phyloP scores from a whole-genome alignment of 1,140 invertebrate genomes.

The Drosophila grimshawi region DNA sequence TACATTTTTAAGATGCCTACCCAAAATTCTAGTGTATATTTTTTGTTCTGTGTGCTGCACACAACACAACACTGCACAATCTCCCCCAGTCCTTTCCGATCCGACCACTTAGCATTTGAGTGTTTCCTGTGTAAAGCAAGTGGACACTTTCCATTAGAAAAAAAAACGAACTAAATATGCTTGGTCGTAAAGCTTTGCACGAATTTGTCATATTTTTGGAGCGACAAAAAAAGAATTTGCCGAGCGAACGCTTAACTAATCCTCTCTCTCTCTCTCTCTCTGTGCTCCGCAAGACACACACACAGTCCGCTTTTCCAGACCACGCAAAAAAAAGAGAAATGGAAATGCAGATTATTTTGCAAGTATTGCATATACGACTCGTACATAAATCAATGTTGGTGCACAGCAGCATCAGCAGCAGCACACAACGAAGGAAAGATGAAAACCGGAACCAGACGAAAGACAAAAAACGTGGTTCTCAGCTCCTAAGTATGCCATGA shows the following conservation, averaged over 20 bases:
- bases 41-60: neutral
- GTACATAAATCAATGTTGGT: constrained; percentile 64
- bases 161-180: neutral
- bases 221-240: neutral
- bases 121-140: neutral
- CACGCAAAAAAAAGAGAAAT: neutral
- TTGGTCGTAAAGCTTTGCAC: constrained; percentile 6
- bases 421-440: constrained; percentile 4
- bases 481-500: constrained; percentile 47
- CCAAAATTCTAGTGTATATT: neutral
- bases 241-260: constrained; percentile 6
- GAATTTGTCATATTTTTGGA: constrained; percentile 19
- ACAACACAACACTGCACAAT: too few species aligned
- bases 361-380: constrained; percentile 26
- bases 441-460: constrained; percentile 3
- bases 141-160: constrained; percentile 10
- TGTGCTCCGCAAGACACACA: neutral
- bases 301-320: neutral
- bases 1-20: too few species aligned
- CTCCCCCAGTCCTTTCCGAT: neutral
- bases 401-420: neutral
- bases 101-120: neutral
- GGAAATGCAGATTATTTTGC: constrained; percentile 30
- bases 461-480: constrained; percentile 23
- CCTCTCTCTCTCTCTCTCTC: neutral